Evolutionary conservation across 2,888 invertebrate genomes (phyloP), one percentile per base, ranked within the genome.

Genomic region (Drosophila phalerata): DNA sequence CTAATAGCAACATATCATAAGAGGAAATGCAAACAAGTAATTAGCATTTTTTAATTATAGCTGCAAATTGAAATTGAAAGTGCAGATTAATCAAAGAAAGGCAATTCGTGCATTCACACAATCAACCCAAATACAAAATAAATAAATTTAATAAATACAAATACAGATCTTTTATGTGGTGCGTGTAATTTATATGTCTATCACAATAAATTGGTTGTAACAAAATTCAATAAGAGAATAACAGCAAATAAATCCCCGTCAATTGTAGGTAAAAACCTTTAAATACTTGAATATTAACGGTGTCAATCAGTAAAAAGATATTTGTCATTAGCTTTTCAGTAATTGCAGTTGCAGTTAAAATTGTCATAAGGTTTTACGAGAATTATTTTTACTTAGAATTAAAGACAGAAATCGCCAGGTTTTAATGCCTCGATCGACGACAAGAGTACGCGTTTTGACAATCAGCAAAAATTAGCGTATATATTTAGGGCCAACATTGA

Each of bases 381-480:
- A 66, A 60, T 56, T 47, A 73, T 55, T 47, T 79, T 48, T 43
- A 38, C 8, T 49, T 74, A 78, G 64, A 48, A 55, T 77, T 85
- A 77, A 45, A 45, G 38, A 70, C 38, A 63, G 61, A 37, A 42
- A 75, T 63, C 85, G 82, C 40, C 34, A 72, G 89, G 74, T 34
- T 40, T 67, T 75, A 34, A 76, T 69, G 76, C 88, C 88, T 69
- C 76, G 81, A 87, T 84, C 86, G 78, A 90, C 85, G 79, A 90
- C 87, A 92, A 92, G 91, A 92, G 90, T 89, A 89, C 91, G 92
- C 92, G 92, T 93, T 92, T 93, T 92, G 92, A 93, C 92, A 93
- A 93, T 93, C 92, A 93, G 88, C 84, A 80, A 87, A 85, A 90
- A 89, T 89, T 92, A 92, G 92, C 91, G 91, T 90, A 81, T 75